Evolutionary conservation across 1,140 invertebrate species (phyloP).

Genomic region (Aplysia californica): DNA sequence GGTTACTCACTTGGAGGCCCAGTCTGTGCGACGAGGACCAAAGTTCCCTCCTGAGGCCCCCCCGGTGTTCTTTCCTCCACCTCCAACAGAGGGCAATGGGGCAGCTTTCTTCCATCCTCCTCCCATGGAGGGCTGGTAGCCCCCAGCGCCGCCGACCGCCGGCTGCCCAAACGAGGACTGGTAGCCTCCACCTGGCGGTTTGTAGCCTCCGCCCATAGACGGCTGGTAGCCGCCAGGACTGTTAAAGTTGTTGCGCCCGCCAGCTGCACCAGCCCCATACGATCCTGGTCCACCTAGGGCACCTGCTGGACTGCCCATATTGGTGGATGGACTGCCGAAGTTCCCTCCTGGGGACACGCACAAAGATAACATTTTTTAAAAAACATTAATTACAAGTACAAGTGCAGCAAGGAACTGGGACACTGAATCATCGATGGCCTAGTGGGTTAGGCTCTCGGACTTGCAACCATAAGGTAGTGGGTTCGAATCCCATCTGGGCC

Average conservation of each 20-base stretch:
- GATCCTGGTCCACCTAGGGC: background rate
- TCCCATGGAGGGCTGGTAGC: slow-evolving; percentile 17
- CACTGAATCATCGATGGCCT: too few species aligned
- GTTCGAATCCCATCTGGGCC: too few species aligned
- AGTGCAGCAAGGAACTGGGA: too few species aligned
- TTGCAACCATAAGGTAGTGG: too few species aligned
- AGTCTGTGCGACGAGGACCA: slow-evolving; percentile 53
- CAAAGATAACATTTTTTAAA: too few species aligned
- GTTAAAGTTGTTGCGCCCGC: background rate
- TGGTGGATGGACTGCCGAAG: too few species aligned
- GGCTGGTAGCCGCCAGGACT: background rate
- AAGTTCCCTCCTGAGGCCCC: slow-evolving; percentile 30
- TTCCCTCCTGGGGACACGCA: too few species aligned
- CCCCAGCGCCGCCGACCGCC: background rate
- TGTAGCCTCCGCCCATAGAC: background rate
- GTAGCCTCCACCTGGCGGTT: background rate
- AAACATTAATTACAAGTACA: too few species aligned
- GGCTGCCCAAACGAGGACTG: slow-evolving; percentile 15
- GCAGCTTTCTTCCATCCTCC: slow-evolving; percentile 51
- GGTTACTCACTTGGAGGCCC: slow-evolving; percentile 55
- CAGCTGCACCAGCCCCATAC: background rate
- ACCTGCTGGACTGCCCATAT: too few species aligned
- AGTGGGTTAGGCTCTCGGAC: too few species aligned
- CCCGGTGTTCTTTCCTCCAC: slow-evolving; percentile 39
- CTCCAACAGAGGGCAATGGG: slow-evolving; percentile 41